Evolutionary conservation across 2,888 invertebrate species (phyloP).

Genomic region (Meandrusa payeni): DNA sequence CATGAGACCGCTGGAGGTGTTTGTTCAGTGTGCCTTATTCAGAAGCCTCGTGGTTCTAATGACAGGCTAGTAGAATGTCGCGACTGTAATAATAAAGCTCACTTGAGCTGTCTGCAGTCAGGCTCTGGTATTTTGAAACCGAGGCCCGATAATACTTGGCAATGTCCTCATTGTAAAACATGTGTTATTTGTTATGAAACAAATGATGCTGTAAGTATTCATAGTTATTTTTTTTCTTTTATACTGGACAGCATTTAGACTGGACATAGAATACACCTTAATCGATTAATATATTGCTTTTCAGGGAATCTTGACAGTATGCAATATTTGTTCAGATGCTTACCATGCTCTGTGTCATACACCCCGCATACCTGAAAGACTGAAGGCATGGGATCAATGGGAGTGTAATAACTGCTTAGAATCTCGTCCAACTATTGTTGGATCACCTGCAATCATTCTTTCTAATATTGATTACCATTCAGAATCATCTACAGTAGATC

Average conservation of each 20-base stretch:
- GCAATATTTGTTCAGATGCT: slow-evolving; percentile 91
- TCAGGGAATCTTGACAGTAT: slow-evolving; percentile 87
- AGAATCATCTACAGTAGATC: slow-evolving; percentile 51
- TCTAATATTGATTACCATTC: slow-evolving; percentile 50
- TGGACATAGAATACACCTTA: too few relatives aligned
- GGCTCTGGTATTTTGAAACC: slow-evolving; percentile 84
- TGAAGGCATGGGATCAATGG: slow-evolving; percentile 84
- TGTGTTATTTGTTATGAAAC: slow-evolving; percentile 91
- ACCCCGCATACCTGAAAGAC: slow-evolving; percentile 82
- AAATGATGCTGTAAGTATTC: slow-evolving; percentile 84
- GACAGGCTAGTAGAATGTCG: slow-evolving; percentile 85
- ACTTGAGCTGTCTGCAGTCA: slow-evolving; percentile 84
- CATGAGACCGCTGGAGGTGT: slow-evolving; percentile 79
- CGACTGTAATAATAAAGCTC: slow-evolving; percentile 88
- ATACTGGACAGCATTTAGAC: too few relatives aligned
- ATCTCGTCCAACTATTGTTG: slow-evolving; percentile 56
- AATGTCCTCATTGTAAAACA: slow-evolving; percentile 94
- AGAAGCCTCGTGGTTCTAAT: slow-evolving; percentile 79
- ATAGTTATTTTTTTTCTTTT: too few relatives aligned
- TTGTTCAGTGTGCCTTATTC: slow-evolving; percentile 82
- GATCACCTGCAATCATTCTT: slow-evolving; percentile 58
- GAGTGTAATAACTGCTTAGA: slow-evolving; percentile 85
- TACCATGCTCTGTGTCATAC: slow-evolving; percentile 91
- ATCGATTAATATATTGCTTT: slow-evolving; percentile 33
- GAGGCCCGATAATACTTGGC: slow-evolving; percentile 87